Base-by-base conservation (phyloP, 2,797 vertebrate genomes). In the Antrozous pallidus region DNA sequence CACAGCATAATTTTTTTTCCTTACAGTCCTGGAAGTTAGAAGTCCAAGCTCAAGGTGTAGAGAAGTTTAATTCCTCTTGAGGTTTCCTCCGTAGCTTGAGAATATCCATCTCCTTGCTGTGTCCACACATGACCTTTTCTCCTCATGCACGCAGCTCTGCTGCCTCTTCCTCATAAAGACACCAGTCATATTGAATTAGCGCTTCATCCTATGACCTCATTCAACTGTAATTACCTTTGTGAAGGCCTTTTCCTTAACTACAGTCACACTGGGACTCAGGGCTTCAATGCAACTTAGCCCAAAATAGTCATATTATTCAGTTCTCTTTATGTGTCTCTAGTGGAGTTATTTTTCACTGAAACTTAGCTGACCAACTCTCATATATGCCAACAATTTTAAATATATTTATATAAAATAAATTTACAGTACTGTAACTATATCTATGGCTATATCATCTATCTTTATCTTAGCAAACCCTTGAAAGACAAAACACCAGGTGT, bases 391-490 rank as follows among this genome's bases (percentile, higher is more conserved):
- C 16, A 11, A 40, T 65, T 94, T 78, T 3, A 88, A 94, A 17
- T 2, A 13, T 65, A 70, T 26, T 67, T 86, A 40, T 58, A 12
- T 51, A 54, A 80, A 63, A 4, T 45, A 90, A 13, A 70, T 91
- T 88, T 80, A 73, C 0, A 94, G 38, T 4, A 17, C 18, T 63
- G 3, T 42, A 40, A 42, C 4, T 36, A 26, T 36, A 0, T 71
- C 42, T 61, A 71, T 80, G 75, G n/a, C n/a, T 80, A 0, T 58
- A 24, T 38, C 33, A 56, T 65, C 24, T 58, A n/a, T 40, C 58
- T 94, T 94, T 70, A 67, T 51, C 5, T 86, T 86, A 47, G 22
- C 38, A 71, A 63, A 71, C 86, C 26, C 4, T 36, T 80, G 11
- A 74, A 40, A 38, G 28, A 67, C 40, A 26, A 88, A 73, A 38